These are phyloP conservation scores for Protodeltote pygarga DNA, from an alignment of 2,888 invertebrate species.

Conservation along the genomic window DNA sequence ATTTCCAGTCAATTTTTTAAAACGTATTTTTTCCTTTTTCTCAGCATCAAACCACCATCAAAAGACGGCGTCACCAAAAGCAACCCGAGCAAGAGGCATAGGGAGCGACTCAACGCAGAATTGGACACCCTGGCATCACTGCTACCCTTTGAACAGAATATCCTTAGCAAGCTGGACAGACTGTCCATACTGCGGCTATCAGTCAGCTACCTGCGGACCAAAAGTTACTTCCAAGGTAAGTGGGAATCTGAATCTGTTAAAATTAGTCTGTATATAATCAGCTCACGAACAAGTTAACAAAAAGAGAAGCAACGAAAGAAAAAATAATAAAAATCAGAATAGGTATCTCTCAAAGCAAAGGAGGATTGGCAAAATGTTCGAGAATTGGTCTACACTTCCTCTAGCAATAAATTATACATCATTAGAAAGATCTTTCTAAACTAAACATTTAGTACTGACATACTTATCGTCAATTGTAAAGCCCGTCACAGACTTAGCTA, in stretches of 20 bases:
- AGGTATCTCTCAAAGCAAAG: too few species aligned
- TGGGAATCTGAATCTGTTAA: background rate
- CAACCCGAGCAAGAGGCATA: slow-evolving; percentile 99
- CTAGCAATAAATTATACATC: too few species aligned
- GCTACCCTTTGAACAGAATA: slow-evolving; percentile 98
- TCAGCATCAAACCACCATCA: slow-evolving; percentile 97
- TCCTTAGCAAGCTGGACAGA: slow-evolving; percentile 98
- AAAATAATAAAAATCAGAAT: too few species aligned
- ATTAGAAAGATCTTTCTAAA: too few species aligned
- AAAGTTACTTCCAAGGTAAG: slow-evolving; percentile 99
- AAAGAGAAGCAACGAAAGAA: too few species aligned
- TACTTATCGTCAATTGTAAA: too few species aligned
- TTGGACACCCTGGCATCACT: slow-evolving; percentile 98
- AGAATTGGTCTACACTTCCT: too few species aligned
- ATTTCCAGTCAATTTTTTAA: background rate
- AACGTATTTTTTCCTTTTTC: slow-evolving; percentile 58
- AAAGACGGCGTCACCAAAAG: slow-evolving; percentile 98
- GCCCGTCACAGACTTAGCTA: too few species aligned
- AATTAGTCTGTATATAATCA: too few species aligned
- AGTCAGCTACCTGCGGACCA: slow-evolving; percentile 99
- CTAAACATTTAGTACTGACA: too few species aligned
- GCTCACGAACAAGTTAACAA: too few species aligned
- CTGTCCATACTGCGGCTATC: slow-evolving; percentile 98
- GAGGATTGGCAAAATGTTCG: too few species aligned
- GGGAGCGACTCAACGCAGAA: slow-evolving; percentile 99